A percentile compares a stretch with the other conserved stretches of the same genome.
Conservation (phyloP, 2,888 invertebrate species). For the Lumbricus terrestris region DNA sequence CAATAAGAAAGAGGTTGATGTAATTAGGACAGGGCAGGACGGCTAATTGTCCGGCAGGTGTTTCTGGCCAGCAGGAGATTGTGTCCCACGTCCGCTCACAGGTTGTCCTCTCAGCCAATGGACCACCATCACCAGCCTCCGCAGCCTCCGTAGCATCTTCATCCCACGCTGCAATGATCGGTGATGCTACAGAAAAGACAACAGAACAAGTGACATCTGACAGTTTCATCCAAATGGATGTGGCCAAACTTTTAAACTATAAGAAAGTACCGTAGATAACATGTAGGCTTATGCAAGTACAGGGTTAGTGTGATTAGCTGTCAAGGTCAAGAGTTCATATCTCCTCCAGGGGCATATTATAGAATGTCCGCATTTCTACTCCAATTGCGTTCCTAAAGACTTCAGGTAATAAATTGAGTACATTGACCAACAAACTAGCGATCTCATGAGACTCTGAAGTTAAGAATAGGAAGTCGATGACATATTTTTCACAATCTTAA, state of each 20-base stretch:
- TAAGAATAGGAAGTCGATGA: background rate
- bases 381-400: background rate
- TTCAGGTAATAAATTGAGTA: background rate
- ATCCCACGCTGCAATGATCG: background rate
- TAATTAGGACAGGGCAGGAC: slow-evolving; percentile 26
- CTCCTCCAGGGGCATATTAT: background rate
- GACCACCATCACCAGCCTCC: background rate
- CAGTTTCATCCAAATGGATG: background rate
- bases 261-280: too few relatives aligned
- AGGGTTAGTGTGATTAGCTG: background rate
- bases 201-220: background rate
- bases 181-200: background rate
- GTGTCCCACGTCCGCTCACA: slow-evolving; percentile 38
- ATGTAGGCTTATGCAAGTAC: background rate
- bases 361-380: background rate
- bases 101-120: background rate
- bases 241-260: too few relatives aligned
- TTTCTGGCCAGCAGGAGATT: slow-evolving; percentile 32
- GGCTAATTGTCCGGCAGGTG: slow-evolving; percentile 23
- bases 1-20: background rate
- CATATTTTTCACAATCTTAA: background rate
- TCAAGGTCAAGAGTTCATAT: background rate
- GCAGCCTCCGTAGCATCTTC: too few relatives aligned
- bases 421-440: background rate
- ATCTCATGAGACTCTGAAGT: background rate